Conservation (phyloP, 2,888 invertebrate species). For the Drosophila trichaetosa region DNA sequence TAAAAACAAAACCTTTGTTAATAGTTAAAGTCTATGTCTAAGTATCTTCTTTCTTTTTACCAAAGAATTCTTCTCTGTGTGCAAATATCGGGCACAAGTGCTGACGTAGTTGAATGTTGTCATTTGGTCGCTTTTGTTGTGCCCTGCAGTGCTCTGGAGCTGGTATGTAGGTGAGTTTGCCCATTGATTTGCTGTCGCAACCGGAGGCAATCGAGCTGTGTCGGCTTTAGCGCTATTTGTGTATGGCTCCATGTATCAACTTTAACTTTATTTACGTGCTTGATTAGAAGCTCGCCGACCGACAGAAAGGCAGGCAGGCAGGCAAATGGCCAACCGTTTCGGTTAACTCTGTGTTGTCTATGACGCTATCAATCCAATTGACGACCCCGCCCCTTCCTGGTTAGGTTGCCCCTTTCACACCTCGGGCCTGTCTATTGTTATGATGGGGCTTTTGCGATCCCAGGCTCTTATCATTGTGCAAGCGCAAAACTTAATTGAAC, state of each 20-base stretch:
- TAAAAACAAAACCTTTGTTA: neutral
- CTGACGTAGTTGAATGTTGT: slow-evolving; percentile 59
- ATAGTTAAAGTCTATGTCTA: neutral
- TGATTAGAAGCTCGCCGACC: slow-evolving; percentile 68
- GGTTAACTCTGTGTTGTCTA: slow-evolving; percentile 34
- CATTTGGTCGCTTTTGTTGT: slow-evolving; percentile 71
- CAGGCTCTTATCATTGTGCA: slow-evolving; percentile 66
- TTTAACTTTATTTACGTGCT: slow-evolving; percentile 80
- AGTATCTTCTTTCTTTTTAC: neutral
- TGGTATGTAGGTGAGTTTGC: slow-evolving; percentile 38
- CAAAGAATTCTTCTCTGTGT: slow-evolving; percentile 23
- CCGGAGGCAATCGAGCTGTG: slow-evolving; percentile 52
- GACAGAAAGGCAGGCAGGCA: slow-evolving; percentile 10
- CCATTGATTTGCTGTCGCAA: slow-evolving; percentile 67
- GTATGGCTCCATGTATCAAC: slow-evolving; percentile 61
- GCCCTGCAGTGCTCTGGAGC: neutral
- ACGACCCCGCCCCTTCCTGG: slow-evolving; percentile 23
- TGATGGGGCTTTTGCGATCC: slow-evolving; percentile 40
- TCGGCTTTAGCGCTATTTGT: slow-evolving; percentile 40
- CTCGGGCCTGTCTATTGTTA: slow-evolving; percentile 44
- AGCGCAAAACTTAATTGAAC: slow-evolving; percentile 75
- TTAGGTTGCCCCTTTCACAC: slow-evolving; percentile 19
- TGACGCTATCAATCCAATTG: slow-evolving; percentile 65
- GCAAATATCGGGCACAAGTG: slow-evolving; percentile 41
- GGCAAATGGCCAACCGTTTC: slow-evolving; percentile 3